Conservation (phyloP, 2,888 invertebrate genomes). For the Platerodrilus igneus region DNA sequence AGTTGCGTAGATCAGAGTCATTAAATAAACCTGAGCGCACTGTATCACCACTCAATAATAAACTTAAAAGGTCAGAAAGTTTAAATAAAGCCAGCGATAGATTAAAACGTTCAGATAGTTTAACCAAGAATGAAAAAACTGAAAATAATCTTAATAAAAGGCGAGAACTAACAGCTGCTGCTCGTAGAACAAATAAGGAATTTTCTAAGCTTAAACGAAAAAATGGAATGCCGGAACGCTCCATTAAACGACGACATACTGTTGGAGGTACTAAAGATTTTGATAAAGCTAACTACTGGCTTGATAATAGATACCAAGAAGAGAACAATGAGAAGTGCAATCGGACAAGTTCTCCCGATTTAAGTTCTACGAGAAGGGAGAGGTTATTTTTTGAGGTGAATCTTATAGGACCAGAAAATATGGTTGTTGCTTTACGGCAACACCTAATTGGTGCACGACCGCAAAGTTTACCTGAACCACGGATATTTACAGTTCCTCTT, state of each 20-base stretch:
- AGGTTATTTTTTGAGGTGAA: slow-evolving; percentile 52
- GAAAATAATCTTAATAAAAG: slow-evolving; percentile 75
- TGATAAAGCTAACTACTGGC: slow-evolving; percentile 59
- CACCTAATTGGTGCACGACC: slow-evolving; percentile 51
- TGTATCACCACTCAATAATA: slow-evolving; percentile 45
- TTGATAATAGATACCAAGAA: slow-evolving; percentile 52
- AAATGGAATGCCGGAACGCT: slow-evolving; percentile 74
- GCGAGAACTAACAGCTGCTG: slow-evolving; percentile 52
- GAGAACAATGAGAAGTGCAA: slow-evolving; percentile 40
- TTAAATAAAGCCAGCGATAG: slow-evolving; percentile 53
- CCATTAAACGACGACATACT: slow-evolving; percentile 85
- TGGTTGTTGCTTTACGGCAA: slow-evolving; percentile 48
- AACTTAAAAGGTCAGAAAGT: slow-evolving; percentile 59
- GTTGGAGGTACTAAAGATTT: slow-evolving; percentile 91
- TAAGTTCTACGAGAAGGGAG: slow-evolving; percentile 48
- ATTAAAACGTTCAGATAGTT: slow-evolving; percentile 57
- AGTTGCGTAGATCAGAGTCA: slow-evolving; percentile 59
- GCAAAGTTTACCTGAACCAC: slow-evolving; percentile 52
- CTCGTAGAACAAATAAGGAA: slow-evolving; percentile 49
- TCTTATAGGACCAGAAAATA: slow-evolving; percentile 51
- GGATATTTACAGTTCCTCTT: slow-evolving; percentile 54
- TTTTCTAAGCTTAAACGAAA: slow-evolving; percentile 66
- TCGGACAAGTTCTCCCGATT: slow-evolving; percentile 59
- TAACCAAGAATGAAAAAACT: slow-evolving; percentile 70
- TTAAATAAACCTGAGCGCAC: slow-evolving; percentile 55